A percentile compares a stretch with the other conserved stretches of the same genome.
Evolutionary conservation across 2,888 invertebrate genomes (phyloP).

Genomic region (Acronicta leporina): DNA sequence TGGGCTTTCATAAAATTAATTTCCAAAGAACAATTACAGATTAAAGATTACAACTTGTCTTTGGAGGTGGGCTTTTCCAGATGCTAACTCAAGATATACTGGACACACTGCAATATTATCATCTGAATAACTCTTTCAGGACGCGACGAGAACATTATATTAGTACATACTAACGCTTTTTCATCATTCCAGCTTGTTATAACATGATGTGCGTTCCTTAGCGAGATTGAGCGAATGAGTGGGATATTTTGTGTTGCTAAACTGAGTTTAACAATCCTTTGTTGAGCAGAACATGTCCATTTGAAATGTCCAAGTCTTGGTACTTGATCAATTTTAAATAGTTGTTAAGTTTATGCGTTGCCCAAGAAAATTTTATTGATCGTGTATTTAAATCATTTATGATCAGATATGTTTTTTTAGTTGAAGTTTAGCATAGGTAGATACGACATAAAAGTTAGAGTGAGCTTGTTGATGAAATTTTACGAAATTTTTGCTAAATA

Average conservation of each 20-base stretch:
- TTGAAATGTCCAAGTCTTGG: not conserved
- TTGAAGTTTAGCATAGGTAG: no score
- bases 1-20: no score
- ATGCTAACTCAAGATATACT: not conserved
- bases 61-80: not conserved
- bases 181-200: slow-evolving; percentile 49
- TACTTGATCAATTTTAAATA: not conserved
- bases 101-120: not conserved
- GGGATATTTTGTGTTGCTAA: not conserved
- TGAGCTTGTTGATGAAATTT: no score
- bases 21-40: no score
- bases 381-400: no score
- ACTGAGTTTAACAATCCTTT: not conserved
- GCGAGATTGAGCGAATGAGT: slow-evolving; percentile 14
- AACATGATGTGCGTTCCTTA: slow-evolving; percentile 26
- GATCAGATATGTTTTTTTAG: no score
- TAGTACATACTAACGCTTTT: slow-evolving; percentile 39
- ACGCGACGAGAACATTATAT: slow-evolving; percentile 32
- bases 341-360: not conserved
- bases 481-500: no score
- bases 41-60: no score
- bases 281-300: slow-evolving; percentile 7
- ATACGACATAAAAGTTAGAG: no score
- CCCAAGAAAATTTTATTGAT: no score
- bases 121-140: slow-evolving; percentile 33